Percentiles rank a stretch among this genome's conserved stretches.
phyloP scores from a whole-genome alignment of 2,888 invertebrate species.

The Lepidocyrtinus sp. region DNA sequence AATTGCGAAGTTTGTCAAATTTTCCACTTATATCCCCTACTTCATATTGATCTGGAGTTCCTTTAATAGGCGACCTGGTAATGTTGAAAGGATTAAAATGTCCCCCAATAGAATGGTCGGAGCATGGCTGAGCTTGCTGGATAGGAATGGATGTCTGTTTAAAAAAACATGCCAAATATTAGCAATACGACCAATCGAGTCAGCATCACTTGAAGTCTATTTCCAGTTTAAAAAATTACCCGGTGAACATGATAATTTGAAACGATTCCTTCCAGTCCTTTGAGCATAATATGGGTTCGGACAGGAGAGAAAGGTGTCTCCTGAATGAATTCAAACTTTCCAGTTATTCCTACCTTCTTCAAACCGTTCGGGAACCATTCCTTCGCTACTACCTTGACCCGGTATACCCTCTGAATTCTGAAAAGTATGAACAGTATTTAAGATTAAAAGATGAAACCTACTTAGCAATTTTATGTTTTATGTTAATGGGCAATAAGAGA shows the following conservation, averaged over 20 bases:
- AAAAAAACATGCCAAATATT: constrained; percentile 17
- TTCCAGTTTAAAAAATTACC: constrained; percentile 74
- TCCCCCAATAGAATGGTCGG: constrained; percentile 85
- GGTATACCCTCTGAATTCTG: constrained; percentile 82
- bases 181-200: too few species aligned
- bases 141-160: constrained; percentile 84
- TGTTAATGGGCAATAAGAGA: neutral
- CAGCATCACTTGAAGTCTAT: neutral
- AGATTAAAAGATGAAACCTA: neutral
- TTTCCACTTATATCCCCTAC: constrained; percentile 90
- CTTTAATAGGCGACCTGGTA: constrained; percentile 78
- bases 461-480: neutral
- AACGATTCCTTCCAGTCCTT: constrained; percentile 79
- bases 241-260: constrained; percentile 86
- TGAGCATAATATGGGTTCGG: constrained; percentile 83
- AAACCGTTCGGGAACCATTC: constrained; percentile 91
- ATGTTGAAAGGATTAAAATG: constrained; percentile 89
- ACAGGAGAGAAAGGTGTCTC: constrained; percentile 89
- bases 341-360: constrained; percentile 76
- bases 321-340: constrained; percentile 87
- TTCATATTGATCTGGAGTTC: constrained; percentile 89
- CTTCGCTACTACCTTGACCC: constrained; percentile 86
- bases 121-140: constrained; percentile 90
- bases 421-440: neutral
- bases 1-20: constrained; percentile 83